A percentile compares a stretch with the other conserved stretches of the same genome.
These are phyloP conservation scores for Strigamia crassipes DNA, from an alignment of 2,888 invertebrate species.

Conservation along the genomic window DNA sequence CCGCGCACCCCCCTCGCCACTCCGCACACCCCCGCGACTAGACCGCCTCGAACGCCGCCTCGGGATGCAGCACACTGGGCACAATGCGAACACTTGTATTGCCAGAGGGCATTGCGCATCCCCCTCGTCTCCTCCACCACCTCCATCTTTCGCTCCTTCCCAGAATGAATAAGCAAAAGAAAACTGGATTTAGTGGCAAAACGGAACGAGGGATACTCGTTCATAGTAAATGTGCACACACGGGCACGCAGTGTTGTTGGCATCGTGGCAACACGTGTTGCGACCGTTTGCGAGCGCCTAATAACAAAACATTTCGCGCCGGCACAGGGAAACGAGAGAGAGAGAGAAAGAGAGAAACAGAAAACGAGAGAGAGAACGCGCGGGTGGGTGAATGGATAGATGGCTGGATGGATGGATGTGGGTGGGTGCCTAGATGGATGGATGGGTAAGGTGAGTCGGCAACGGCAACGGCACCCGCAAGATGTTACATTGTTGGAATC, in stretches of 20 bases:
- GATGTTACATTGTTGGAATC: conserved; percentile 37
- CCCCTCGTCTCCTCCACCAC: background rate
- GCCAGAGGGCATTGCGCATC: conserved; percentile 22
- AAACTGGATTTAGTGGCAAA: background rate
- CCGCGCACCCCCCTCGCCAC: conserved; percentile 8
- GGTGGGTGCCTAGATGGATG: no score
- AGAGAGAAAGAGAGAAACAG: no score
- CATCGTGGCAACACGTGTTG: conserved; percentile 32
- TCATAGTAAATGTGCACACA: background rate
- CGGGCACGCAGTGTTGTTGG: conserved; percentile 5
- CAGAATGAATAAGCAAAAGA: conserved; percentile 12
- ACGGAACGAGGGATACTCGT: background rate
- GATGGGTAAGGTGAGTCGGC: conserved; percentile 29
- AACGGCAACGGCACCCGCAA: conserved; percentile 33
- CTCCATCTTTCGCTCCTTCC: background rate
- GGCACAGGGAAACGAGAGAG: background rate
- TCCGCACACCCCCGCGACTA: background rate
- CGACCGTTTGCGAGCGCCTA: conserved; percentile 34
- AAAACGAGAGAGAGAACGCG: no score
- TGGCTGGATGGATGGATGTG: background rate
- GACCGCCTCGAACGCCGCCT: conserved; percentile 26
- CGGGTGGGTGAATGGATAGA: no score
- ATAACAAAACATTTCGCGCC: conserved; percentile 33
- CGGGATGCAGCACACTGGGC: conserved; percentile 36
- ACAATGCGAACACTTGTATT: conserved; percentile 27